Base-by-base conservation (phyloP, 2,113 vertebrate species). In the Anolis carolinensis region DNA sequence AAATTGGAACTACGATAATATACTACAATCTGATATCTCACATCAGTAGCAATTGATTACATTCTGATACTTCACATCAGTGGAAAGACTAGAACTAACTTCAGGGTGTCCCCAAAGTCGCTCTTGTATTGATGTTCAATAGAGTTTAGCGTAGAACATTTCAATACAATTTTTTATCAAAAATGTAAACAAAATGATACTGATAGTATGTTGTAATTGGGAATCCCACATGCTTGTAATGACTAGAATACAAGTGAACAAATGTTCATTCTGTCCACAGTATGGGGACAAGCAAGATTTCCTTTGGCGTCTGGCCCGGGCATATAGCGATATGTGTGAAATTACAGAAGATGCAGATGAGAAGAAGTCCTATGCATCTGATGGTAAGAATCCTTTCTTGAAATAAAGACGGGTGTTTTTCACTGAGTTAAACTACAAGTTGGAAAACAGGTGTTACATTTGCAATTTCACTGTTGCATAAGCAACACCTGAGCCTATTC, bases 261-360 rank as follows among this genome's bases (percentile, higher is more conserved):
- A 0, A 5, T 5, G 0, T 75, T 0, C 77, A 79, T 84, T 93
- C 65, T 85, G 3, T 52, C 62, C 25, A 13, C 94, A 99, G 98
- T 97, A 98, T 7, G 96, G 93, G 5, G 94, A 94, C 83, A 96
- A 91, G 89, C 92, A 92, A 1, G 97, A 98, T 50, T 99, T 98
- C 71, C 95, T 98, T 0, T 99, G 98, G 98, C 96, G 98, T 92
- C 95, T 99, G 89, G 98, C 98, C 34, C 97, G 98, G n/a, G 97
- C 98, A 1, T 97, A 97, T 86, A 96, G 95, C 0, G 98, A 99
- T 84, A 96, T 99, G 97, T 97, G 95, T 27, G 95, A 97, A 34
- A 93, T 95, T 30, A 88, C 96, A 0, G 95, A 96, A 20, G 96
- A 97, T 20, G 34, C 82, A 1, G 96, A 96, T 0, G 95, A 98